Evolutionary conservation across 2,797 vertebrate genomes (phyloP).

Genomic region (Catamblyrhynchus diadema): DNA sequence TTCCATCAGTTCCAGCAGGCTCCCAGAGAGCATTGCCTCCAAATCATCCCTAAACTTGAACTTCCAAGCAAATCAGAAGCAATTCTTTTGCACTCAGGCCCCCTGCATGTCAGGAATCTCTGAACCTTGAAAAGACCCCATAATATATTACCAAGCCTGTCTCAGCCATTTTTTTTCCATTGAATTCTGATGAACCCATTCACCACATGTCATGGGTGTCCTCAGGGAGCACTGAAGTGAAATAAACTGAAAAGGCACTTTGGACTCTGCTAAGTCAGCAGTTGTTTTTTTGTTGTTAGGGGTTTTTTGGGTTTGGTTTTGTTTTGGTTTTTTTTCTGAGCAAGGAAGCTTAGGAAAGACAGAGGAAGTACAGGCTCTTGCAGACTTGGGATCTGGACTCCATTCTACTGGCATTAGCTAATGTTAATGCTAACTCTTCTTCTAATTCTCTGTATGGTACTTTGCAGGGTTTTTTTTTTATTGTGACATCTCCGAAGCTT

Average conservation of each 20-base stretch:
- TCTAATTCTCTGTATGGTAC: neutral
- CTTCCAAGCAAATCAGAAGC: constrained; percentile 17
- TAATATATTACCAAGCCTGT: neutral
- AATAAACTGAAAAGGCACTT: constrained; percentile 38
- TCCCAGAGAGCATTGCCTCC: neutral
- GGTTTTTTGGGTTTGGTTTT: neutral
- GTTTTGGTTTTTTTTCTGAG: neutral
- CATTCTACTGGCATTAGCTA: neutral
- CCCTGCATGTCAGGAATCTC: neutral
- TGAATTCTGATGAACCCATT: constrained; percentile 39
- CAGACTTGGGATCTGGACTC: neutral
- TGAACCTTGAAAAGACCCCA: constrained; percentile 6
- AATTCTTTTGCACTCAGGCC: constrained; percentile 1
- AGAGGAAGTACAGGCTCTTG: neutral
- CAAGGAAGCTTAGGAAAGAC: neutral
- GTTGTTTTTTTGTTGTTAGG: neutral
- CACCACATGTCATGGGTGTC: constrained; percentile 36
- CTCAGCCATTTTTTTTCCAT: neutral
- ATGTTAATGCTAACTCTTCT: neutral
- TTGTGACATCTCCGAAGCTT: neutral
- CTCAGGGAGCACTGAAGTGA: neutral
- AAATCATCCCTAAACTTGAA: neutral
- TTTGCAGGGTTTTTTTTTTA: neutral
- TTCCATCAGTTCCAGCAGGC: constrained; percentile 7
- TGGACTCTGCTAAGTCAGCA: constrained; percentile 11